A percentile compares a stretch with the other conserved stretches of the same genome.
phyloP scores from a whole-genome alignment of 1,140 invertebrate genomes.

The Arctopsyche grandis region DNA sequence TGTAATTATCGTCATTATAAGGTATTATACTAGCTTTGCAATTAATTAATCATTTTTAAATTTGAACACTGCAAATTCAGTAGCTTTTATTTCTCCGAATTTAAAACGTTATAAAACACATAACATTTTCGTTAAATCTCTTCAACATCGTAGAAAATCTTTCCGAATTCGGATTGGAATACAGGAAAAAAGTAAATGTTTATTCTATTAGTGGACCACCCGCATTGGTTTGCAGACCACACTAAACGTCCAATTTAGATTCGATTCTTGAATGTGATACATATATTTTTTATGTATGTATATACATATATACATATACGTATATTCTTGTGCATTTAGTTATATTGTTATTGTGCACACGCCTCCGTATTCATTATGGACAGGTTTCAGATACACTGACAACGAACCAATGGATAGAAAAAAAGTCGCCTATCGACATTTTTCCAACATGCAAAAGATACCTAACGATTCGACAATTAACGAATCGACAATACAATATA shows the following conservation, averaged over 20 bases:
- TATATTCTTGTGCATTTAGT: slow-evolving; percentile 5
- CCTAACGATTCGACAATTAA: too few relatives aligned
- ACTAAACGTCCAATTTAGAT: slow-evolving; percentile 21
- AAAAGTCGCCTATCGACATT: slow-evolving; percentile 6
- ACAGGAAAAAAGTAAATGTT: slow-evolving; percentile 6
- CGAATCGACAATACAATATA: too few relatives aligned
- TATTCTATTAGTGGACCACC: slow-evolving; percentile 26
- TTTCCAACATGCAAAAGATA: not conserved
- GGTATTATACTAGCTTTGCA: too few relatives aligned
- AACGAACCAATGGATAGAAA: not conserved
- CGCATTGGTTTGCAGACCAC: not conserved
- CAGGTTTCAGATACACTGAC: not conserved
- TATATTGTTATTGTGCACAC: slow-evolving; percentile 22
- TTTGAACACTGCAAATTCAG: too few relatives aligned
- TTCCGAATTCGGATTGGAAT: not conserved
- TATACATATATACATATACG: not conserved
- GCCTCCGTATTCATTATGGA: slow-evolving; percentile 8
- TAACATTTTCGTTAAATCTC: too few relatives aligned
- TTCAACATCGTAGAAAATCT: too few relatives aligned
- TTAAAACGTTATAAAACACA: too few relatives aligned
- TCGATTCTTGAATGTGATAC: slow-evolving; percentile 13
- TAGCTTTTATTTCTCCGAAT: too few relatives aligned
- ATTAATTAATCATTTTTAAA: too few relatives aligned
- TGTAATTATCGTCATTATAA: too few relatives aligned
- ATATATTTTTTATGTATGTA: not conserved